A percentile compares a stretch with the other conserved stretches of the same genome.
phyloP scores from a whole-genome alignment of 2,113 vertebrate species.

The Paratilapia polleni region DNA sequence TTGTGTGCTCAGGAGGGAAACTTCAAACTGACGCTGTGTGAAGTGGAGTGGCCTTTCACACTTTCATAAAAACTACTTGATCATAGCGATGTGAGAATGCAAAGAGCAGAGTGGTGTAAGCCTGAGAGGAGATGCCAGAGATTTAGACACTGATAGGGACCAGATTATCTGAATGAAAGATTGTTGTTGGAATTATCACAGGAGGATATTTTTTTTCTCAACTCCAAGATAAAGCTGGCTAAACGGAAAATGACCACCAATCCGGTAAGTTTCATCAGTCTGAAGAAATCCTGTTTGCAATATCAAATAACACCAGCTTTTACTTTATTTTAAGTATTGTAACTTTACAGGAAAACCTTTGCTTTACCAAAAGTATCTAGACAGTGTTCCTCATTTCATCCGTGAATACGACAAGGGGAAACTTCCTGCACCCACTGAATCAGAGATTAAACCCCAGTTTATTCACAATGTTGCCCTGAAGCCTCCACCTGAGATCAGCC shows the following conservation, averaged over 20 bases:
- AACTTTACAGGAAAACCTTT: background rate
- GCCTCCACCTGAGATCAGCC: slow-evolving; percentile 36
- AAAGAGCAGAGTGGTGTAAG: background rate
- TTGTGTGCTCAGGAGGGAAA: slow-evolving; percentile 26
- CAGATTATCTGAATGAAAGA: background rate
- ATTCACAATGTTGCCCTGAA: slow-evolving; percentile 35
- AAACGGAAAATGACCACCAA: slow-evolving; percentile 41
- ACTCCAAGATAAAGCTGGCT: background rate
- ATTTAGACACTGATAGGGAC: background rate
- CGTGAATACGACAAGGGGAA: background rate
- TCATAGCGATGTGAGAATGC: background rate
- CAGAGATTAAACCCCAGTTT: slow-evolving; percentile 60
- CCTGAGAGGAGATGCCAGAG: background rate
- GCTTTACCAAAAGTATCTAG: slow-evolving; percentile 24
- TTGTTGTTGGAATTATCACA: background rate
- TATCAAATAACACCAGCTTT: background rate
- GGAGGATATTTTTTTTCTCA: background rate
- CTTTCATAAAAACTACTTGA: background rate
- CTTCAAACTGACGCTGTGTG: background rate
- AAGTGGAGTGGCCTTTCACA: slow-evolving; percentile 15
- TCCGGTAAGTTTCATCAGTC: slow-evolving; percentile 32
- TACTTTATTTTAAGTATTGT: background rate
- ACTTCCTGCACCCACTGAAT: background rate
- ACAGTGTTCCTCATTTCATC: background rate
- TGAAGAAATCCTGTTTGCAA: background rate